Base-by-base conservation (phyloP, 1,140 invertebrate species). In the Listronotus oregonensis region DNA sequence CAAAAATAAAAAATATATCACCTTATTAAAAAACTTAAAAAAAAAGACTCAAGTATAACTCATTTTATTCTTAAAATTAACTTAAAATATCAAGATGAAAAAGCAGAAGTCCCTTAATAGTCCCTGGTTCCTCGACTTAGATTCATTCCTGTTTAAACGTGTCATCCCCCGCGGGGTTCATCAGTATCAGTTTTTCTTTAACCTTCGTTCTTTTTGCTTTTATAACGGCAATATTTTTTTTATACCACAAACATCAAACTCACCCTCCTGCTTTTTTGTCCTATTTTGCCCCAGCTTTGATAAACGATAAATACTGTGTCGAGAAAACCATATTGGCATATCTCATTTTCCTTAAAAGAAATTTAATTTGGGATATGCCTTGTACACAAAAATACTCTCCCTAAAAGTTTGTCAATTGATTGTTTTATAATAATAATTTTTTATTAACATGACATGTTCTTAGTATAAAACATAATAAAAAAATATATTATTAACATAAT, bases 171-270 rank as follows among this genome's bases (percentile, higher is more conserved):
- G n/a, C 58, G 66, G 69, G 69, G 66, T 68, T 71, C 69, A 71
- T 71, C 66, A 71, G 62, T 68, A 60, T 67, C 59, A 66, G 68
- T 68, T 70, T n/a, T 58, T n/a, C n/a, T 68, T 68, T 71, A 68
- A 66, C 69, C 69, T n/a, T 64, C 62, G 61, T 71, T 71, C 66
- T 68, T 47, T 50, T 63, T 37, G 69, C 69, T 66, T 71, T 71
- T 66, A 71, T 71, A 71, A 68, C 69, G 60, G 34, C 68, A 71
- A 71, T 71, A n/a, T n/a, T 66, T 71, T 71, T 71, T 69, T 71
- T 71, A 65, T 65, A 65, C 66, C 47, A 49, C 66, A 56, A 62
- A 71, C 69, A 71, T 65, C 66, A 68, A 68, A 63, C 57, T 62
- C 60, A 65, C 47, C 66, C 58, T 42, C 47, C 51, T 44, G 57